Base-by-base conservation (phyloP, 2,888 invertebrate genomes). In the Hedya salicella region DNA sequence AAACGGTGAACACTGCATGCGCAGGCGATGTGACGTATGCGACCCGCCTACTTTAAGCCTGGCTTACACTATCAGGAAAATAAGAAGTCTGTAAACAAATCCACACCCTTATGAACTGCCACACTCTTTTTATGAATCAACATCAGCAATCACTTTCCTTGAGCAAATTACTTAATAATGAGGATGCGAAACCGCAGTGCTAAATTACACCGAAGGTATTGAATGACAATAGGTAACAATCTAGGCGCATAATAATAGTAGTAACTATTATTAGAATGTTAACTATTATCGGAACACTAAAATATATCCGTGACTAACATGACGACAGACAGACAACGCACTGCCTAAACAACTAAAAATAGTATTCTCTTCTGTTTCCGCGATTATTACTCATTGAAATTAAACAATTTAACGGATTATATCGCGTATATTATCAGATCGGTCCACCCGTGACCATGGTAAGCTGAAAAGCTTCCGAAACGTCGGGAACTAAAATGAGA, bases 1-100 rank as follows among this genome's bases (percentile, higher is more conserved):
- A 25, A 25, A 25, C 6, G 4, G 3, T 4, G 5, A 25, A 52
- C 11, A 39, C 32, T 40, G 21, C 16, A 17, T 59, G 64, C 57
- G 57, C 57, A 42, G 42, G 50, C 68, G 69, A 71, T 44, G 73
- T 86, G 86, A 86, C 86, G 86, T 78, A 36, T 32, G 76, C 65
- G 79, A 77, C 82, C 77, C 82, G 82, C 87, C 86, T 79, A 74
- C 83, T 76, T 70, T 73, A 48, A 32, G 52, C 25, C 52, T 42
- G 40, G 42, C 30, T 13, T 11, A 36, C n/a, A 48, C 36, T 63
- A 56, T 21, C 46, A 62, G 36, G 46, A 56, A 49, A 21, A 36
- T 36, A n/a, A 40, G n/a, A 46, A 21, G n/a, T n/a, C n/a, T n/a
- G n/a, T 19, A 21, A 30, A 19, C 39, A 42, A 25, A 21, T 54